These are phyloP conservation scores for Climacteris rufus DNA, from an alignment of 2,113 vertebrate genomes.

Conservation along the genomic window DNA sequence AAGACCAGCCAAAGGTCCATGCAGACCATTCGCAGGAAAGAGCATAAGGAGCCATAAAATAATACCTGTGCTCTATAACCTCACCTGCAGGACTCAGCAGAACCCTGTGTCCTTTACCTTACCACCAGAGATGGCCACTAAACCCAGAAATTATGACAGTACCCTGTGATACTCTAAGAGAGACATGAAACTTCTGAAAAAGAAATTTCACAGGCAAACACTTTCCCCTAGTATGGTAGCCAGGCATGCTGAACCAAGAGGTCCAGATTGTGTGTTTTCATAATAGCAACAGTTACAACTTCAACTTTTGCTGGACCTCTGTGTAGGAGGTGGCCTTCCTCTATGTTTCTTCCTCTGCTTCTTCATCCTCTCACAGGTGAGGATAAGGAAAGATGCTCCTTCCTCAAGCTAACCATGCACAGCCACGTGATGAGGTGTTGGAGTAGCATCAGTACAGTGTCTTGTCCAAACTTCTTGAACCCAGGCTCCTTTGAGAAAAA, in stretches of 20 bases:
- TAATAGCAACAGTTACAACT: not conserved
- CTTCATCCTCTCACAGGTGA: not conserved
- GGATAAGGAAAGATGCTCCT: not conserved
- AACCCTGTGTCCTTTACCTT: not conserved
- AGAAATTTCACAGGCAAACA: not conserved
- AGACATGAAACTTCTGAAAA: not conserved
- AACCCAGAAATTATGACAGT: not conserved
- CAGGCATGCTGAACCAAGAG: not conserved
- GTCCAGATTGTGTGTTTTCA: not conserved
- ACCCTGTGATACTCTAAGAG: not conserved
- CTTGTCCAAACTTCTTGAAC: not conserved
- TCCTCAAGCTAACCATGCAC: not conserved
- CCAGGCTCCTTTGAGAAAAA: not conserved
- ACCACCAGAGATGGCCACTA: not conserved
- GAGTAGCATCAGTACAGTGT: not conserved
- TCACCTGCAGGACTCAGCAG: not conserved
- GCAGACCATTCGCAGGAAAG: not conserved
- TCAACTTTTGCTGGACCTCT: not conserved
- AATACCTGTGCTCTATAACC: not conserved
- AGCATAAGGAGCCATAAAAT: not conserved
- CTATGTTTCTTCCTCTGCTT: not conserved
- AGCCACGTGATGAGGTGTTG: not conserved
- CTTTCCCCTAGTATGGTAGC: not conserved
- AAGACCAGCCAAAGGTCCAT: not conserved
- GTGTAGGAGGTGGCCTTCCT: not conserved